Conservation (phyloP, 2,797 vertebrate genomes). For the Sebastes miniatus region DNA sequence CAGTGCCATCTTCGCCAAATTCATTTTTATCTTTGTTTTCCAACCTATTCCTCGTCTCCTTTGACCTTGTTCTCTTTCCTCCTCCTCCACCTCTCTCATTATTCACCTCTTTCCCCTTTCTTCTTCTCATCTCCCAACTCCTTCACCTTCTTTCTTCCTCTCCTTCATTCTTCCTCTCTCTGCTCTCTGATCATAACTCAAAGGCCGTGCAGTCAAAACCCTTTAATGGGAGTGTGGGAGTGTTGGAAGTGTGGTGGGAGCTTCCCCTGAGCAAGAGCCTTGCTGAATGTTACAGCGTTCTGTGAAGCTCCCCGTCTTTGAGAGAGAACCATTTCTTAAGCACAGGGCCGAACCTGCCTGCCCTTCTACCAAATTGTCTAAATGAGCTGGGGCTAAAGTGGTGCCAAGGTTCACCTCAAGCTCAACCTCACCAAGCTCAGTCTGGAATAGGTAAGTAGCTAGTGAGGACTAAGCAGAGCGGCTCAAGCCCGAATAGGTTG, state of each 20-base stretch:
- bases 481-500: background rate
- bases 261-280: constrained; percentile 34
- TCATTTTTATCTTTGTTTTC: constrained; percentile 17
- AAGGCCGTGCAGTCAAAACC: constrained; percentile 36
- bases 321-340: constrained; percentile 14
- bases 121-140: constrained; percentile 8
- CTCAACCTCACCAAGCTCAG: background rate
- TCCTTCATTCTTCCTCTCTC: constrained; percentile 1
- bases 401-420: constrained; percentile 26
- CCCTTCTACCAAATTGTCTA: constrained; percentile 12
- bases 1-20: background rate
- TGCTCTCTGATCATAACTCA: constrained; percentile 53
- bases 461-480: background rate
- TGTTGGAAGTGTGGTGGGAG: constrained; percentile 22
- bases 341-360: background rate
- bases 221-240: constrained; percentile 51
- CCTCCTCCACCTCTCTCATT: background rate
- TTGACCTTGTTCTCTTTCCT: constrained; percentile 6
- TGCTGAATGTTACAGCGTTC: constrained; percentile 33
- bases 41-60: constrained; percentile 2
- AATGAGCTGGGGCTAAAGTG: constrained; percentile 23
- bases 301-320: constrained; percentile 13
- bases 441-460: constrained; percentile 2
- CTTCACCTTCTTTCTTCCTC: background rate
- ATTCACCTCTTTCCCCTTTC: background rate